These are phyloP conservation scores for Druceiella hillmani DNA, from an alignment of 2,888 invertebrate species.

Conservation along the genomic window DNA sequence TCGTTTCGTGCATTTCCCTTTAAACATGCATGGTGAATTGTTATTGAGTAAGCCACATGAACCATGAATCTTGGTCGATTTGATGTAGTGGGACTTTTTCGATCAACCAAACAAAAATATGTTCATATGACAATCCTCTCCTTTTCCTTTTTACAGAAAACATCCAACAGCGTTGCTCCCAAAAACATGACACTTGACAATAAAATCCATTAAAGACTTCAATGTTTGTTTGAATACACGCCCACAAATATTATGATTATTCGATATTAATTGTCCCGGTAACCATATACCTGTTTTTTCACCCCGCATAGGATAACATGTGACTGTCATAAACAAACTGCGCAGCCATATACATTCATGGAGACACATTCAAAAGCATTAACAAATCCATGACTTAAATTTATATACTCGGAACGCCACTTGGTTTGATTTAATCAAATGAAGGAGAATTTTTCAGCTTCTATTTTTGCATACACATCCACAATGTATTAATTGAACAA, in stretches of 20 bases:
- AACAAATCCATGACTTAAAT: conserved; percentile 22
- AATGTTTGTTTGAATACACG: conserved; percentile 21
- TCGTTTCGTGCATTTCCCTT: too few species aligned
- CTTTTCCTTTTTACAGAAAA: too few species aligned
- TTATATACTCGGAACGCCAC: conserved; percentile 29
- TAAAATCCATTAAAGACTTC: too few species aligned
- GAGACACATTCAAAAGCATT: too few species aligned
- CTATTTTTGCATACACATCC: conserved; percentile 32
- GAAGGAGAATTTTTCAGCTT: conserved; percentile 29
- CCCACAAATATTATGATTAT: conserved; percentile 22
- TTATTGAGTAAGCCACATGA: too few species aligned
- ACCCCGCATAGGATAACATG: conserved; percentile 15
- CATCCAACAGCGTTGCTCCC: too few species aligned
- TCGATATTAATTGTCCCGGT: conserved; percentile 2
- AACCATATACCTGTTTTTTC: conserved; percentile 12
- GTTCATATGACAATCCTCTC: too few species aligned
- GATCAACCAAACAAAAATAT: too few species aligned
- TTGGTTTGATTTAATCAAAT: conserved; percentile 28
- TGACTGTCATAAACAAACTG: conserved; percentile 5
- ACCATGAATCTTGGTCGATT: too few species aligned
- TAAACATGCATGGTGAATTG: too few species aligned
- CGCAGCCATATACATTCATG: background rate
- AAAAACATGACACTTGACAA: too few species aligned
- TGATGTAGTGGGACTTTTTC: too few species aligned
- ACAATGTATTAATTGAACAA: conserved; percentile 29